These are phyloP conservation scores for Heliconius eleuchia DNA, from an alignment of 1,140 invertebrate species.

Conservation along the genomic window DNA sequence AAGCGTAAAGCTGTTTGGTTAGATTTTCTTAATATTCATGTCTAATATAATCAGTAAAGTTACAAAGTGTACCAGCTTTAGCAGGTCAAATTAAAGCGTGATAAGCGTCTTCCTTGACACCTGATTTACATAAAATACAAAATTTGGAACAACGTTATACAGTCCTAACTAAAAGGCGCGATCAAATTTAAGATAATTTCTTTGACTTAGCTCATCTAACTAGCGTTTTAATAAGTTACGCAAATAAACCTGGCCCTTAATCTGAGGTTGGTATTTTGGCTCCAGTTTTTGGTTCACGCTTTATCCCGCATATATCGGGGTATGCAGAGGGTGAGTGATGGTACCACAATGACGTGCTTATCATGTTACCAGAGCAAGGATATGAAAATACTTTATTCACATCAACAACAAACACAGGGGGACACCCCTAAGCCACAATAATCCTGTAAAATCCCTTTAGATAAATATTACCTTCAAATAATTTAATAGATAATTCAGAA, in stretches of 20 bases:
- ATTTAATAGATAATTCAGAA: not conserved
- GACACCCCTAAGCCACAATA: too few species aligned
- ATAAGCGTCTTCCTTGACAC: not conserved
- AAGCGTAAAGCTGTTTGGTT: too few species aligned
- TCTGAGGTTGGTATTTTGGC: too few species aligned
- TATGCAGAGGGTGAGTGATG: too few species aligned
- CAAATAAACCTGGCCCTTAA: not conserved
- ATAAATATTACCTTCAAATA: not conserved
- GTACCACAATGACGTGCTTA: too few species aligned
- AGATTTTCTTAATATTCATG: not conserved
- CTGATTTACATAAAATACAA: not conserved
- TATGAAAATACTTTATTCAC: too few species aligned
- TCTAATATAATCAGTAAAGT: not conserved
- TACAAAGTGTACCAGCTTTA: too few species aligned
- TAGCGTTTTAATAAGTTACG: not conserved
- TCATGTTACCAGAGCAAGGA: too few species aligned
- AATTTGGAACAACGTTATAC: not conserved
- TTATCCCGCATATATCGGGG: too few species aligned
- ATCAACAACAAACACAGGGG: too few species aligned
- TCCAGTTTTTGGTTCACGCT: too few species aligned
- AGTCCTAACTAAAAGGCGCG: not conserved
- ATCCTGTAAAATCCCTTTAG: too few species aligned
- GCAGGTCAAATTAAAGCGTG: not conserved
- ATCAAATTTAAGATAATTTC: not conserved
- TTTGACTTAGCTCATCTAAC: not conserved